Evolutionary conservation across 2,797 vertebrate species (phyloP).

Genomic region (Lophotriccus pileatus): DNA sequence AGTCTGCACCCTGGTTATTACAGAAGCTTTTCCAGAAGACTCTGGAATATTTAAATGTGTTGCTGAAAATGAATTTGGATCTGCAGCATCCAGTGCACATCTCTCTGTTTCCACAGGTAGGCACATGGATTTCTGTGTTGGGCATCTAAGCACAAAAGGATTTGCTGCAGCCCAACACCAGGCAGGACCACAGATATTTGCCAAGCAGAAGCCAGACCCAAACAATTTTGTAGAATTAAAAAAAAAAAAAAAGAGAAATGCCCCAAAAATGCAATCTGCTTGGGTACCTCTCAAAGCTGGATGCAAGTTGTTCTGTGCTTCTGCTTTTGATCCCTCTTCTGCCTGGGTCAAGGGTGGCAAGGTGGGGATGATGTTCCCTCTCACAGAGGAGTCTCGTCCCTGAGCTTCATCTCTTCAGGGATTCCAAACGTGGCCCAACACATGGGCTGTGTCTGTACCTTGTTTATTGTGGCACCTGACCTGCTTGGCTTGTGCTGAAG

Average conservation of each 20-base stretch:
- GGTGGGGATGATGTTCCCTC: not conserved
- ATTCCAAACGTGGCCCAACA: not conserved
- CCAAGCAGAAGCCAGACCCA: not conserved
- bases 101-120: constrained; percentile 78
- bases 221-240: not conserved
- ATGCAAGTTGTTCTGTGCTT: not conserved
- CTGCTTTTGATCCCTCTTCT: not conserved
- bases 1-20: constrained; percentile 89
- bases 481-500: not conserved
- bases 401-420: not conserved
- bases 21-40: constrained; percentile 88
- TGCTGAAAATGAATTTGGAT: constrained; percentile 83
- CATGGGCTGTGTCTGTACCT: rapidly evolving
- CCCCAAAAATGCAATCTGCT: not conserved
- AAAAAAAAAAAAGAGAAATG: not conserved
- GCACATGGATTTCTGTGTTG: not conserved
- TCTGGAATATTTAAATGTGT: constrained; percentile 87
- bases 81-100: constrained; percentile 78
- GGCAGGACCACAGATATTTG: not conserved
- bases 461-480: not conserved
- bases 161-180: not conserved
- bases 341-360: not conserved
- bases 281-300: not conserved
- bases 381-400: not conserved
- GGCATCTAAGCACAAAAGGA: not conserved